Percentiles rank a stretch among this genome's conserved stretches.
These are phyloP conservation scores for Caranx melampygus DNA, from an alignment of 2,113 vertebrate species.

Conservation along the genomic window DNA sequence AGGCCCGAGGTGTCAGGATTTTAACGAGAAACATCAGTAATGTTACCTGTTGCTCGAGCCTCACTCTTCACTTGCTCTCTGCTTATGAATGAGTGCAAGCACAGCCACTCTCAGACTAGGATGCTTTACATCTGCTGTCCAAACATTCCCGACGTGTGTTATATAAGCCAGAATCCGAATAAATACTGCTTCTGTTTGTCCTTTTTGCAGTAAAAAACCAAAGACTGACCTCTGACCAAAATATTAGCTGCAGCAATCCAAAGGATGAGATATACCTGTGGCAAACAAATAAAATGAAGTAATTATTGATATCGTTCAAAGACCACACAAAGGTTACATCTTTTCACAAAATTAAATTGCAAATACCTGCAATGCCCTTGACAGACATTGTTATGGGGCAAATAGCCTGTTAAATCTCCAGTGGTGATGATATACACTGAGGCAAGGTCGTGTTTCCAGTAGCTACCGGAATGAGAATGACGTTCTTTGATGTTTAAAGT, in stretches of 20 bases:
- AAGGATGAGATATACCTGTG: background rate
- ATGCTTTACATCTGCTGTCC: background rate
- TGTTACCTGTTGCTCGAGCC: conserved; percentile 32
- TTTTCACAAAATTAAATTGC: background rate
- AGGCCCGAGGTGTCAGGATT: conserved; percentile 54
- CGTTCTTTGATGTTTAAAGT: conserved; percentile 1
- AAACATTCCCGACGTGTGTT: background rate
- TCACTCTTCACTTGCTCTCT: background rate
- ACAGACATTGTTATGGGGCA: background rate
- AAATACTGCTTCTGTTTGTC: background rate
- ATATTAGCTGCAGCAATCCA: background rate
- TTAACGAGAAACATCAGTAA: conserved; percentile 63
- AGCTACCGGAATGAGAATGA: background rate
- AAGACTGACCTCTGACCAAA: background rate
- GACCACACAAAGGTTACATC: background rate
- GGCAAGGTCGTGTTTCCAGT: background rate
- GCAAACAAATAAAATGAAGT: background rate
- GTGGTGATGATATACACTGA: background rate
- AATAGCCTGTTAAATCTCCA: background rate
- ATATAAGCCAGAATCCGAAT: background rate
- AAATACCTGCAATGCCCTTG: background rate
- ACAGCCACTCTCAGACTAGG: background rate
- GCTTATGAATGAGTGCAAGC: background rate
- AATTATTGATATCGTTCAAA: background rate
- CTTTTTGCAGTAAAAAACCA: background rate